These are phyloP conservation scores for Halictus rubicundus DNA, from an alignment of 1,140 invertebrate genomes.

Conservation along the genomic window DNA sequence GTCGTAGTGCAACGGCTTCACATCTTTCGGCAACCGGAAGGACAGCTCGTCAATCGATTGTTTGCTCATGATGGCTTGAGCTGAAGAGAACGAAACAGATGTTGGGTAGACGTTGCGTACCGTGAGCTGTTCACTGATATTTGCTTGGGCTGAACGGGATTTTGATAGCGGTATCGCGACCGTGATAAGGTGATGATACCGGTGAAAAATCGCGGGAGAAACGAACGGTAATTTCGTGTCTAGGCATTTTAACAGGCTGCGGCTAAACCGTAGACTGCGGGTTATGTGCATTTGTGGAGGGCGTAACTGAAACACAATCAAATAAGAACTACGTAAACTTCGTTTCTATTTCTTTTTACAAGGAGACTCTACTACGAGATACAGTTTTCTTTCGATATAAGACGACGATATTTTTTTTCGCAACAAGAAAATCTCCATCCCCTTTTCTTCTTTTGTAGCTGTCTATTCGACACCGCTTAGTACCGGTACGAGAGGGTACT, in stretches of 20 bases:
- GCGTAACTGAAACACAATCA: not conserved
- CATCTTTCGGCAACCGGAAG: slow-evolving; percentile 84
- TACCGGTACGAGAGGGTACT: no score
- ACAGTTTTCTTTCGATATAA: no score
- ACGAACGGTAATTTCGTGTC: not conserved
- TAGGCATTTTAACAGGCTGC: not conserved
- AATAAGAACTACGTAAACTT: not conserved
- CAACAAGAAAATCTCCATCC: no score
- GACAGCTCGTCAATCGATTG: slow-evolving; percentile 67
- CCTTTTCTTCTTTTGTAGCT: no score
- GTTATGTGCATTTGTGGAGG: not conserved
- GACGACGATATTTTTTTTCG: no score
- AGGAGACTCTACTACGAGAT: no score
- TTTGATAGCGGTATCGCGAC: not conserved
- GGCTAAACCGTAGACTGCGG: not conserved
- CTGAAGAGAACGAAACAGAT: slow-evolving; percentile 5
- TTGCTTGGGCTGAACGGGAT: slow-evolving; percentile 14
- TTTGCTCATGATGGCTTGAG: slow-evolving; percentile 60
- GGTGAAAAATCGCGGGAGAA: not conserved
- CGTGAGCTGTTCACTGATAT: not conserved
- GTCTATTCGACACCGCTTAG: no score
- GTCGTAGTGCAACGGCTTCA: slow-evolving; percentile 88
- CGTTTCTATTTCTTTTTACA: not conserved
- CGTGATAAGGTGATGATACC: not conserved
- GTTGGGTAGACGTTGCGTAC: not conserved